Evolutionary conservation across 2,113 vertebrate genomes (phyloP).

Genomic region (Ageneiosus marmoratus): DNA sequence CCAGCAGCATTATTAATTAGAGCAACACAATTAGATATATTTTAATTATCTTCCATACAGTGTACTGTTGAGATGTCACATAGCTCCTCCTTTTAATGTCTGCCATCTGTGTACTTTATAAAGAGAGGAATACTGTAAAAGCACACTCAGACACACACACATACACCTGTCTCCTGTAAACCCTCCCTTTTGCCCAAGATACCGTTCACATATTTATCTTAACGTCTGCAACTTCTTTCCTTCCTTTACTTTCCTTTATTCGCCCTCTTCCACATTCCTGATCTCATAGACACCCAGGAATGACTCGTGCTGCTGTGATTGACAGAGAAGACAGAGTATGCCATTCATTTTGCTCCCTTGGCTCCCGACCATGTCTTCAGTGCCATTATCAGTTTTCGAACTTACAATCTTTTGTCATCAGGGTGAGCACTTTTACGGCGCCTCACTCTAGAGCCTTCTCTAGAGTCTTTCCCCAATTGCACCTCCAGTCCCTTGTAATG

Average conservation of each 20-base stretch:
- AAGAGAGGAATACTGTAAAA: slow-evolving; percentile 27
- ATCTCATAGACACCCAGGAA: neutral
- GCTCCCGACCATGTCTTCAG: neutral
- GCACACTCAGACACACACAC: neutral
- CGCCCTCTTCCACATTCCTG: neutral
- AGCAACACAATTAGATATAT: slow-evolving; percentile 59
- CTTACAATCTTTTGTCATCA: neutral
- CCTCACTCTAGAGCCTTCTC: neutral
- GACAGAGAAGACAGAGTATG: neutral
- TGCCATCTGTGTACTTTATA: slow-evolving; percentile 61
- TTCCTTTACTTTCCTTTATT: neutral
- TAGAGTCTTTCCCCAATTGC: neutral
- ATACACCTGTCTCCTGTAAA: slow-evolving; percentile 4
- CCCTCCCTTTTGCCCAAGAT: neutral
- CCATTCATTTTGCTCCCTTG: neutral
- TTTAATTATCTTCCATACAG: slow-evolving; percentile 61
- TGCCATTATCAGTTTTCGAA: neutral
- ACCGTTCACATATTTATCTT: neutral
- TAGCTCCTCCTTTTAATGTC: slow-evolving; percentile 58
- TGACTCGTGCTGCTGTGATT: neutral
- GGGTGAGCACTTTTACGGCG: neutral
- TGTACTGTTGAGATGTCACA: slow-evolving; percentile 59
- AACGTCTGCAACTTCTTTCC: neutral
- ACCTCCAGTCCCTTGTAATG: too few species aligned
- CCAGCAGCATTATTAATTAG: slow-evolving; percentile 63